Percentiles rank a stretch among this genome's conserved stretches.
Conservation (phyloP, 2,797 vertebrate species). For the Dendrocincla fuliginosa region DNA sequence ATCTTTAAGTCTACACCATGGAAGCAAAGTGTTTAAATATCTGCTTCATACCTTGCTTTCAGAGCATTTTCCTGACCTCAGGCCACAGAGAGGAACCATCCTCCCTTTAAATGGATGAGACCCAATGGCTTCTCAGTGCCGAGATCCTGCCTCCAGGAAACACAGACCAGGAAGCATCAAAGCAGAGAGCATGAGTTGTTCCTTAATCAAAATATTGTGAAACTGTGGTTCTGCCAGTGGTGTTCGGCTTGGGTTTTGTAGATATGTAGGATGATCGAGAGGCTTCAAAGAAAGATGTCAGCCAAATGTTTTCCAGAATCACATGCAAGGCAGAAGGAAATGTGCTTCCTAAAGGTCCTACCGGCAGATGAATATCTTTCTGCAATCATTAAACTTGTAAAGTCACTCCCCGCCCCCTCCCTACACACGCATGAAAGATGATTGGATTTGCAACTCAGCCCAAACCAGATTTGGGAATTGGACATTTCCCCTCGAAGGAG, state of each 20-base stretch:
- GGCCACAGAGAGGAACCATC: not conserved
- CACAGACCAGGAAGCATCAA: not conserved
- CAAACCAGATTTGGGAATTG: not conserved
- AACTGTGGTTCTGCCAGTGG: not conserved
- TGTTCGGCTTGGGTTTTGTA: not conserved
- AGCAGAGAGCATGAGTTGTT: not conserved
- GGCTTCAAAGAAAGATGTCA: conserved; percentile 62
- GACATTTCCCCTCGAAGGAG: not conserved
- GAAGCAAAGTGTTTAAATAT: not conserved
- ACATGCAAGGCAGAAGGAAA: conserved; percentile 54
- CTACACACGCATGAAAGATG: not conserved
- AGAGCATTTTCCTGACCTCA: not conserved
- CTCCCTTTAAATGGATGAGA: not conserved
- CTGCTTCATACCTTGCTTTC: not conserved
- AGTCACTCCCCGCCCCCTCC: not conserved
- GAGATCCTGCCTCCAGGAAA: not conserved
- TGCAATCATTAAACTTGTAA: conserved; percentile 23
- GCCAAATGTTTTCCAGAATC: conserved; percentile 51
- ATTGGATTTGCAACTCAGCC: conserved; percentile 5
- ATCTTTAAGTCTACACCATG: not conserved
- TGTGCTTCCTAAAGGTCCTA: conserved; percentile 49
- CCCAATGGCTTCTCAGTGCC: not conserved
- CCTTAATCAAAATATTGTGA: conserved; percentile 42
- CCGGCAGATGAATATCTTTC: not conserved
- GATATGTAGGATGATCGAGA: not conserved